A percentile compares a stretch with the other conserved stretches of the same genome.
Evolutionary conservation across 1,140 invertebrate species (phyloP).

Genomic region (Trichonephila clavata): DNA sequence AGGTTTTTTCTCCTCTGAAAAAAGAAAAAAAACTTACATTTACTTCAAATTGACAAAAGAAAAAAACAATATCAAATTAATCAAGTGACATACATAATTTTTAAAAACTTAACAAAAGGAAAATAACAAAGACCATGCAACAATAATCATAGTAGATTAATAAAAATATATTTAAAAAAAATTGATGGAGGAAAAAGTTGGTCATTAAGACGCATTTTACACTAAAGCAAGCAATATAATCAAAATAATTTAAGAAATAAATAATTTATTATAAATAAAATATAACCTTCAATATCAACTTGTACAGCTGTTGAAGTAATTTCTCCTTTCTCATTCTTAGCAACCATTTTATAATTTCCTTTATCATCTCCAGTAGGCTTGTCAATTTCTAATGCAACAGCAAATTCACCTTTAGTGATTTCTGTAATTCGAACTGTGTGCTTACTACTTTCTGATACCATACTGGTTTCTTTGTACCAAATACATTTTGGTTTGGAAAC

Average conservation of each 20-base stretch:
- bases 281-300: constrained; percentile 82
- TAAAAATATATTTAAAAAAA: neutral
- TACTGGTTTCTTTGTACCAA: constrained; percentile 92
- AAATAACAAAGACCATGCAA: neutral
- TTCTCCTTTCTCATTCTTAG: constrained; percentile 96
- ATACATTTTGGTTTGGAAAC: constrained; percentile 93
- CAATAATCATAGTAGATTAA: neutral
- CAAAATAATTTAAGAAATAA: neutral
- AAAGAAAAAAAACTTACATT: neutral
- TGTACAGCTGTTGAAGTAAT: constrained; percentile 93
- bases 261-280: neutral
- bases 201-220: neutral
- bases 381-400: constrained; percentile 82
- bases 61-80: too few species aligned
- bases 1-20: constrained; percentile 82
- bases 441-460: constrained; percentile 88
- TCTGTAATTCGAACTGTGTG: constrained; percentile 88
- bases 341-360: constrained; percentile 93
- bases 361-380: constrained; percentile 89
- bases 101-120: too few species aligned
- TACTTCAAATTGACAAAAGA: too few species aligned
- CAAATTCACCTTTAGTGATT: constrained; percentile 79
- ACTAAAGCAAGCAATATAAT: neutral
- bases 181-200: too few species aligned
- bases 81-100: too few species aligned